Conservation (phyloP, 2,113 vertebrate genomes). For the Labrus mixtus region DNA sequence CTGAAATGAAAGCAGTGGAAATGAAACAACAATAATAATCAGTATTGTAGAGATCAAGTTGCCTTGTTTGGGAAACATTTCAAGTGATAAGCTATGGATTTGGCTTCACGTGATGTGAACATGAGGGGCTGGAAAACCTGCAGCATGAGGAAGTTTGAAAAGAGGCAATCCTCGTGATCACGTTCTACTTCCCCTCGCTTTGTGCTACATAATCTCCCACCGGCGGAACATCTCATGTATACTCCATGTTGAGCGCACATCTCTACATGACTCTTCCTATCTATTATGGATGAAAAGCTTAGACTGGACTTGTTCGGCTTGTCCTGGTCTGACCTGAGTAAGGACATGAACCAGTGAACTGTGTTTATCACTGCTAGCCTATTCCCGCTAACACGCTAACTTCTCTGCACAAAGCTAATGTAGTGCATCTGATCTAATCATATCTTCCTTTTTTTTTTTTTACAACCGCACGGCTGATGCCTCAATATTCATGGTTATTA, state of each 20-base stretch:
- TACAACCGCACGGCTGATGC: background rate
- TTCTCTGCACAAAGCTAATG: constrained; percentile 6
- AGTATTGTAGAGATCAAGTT: constrained; percentile 20
- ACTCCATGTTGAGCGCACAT: constrained; percentile 5
- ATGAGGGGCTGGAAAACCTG: background rate
- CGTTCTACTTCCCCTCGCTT: background rate
- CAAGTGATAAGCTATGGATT: constrained; percentile 23
- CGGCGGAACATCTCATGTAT: background rate
- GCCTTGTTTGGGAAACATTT: constrained; percentile 38
- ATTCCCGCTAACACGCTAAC: background rate
- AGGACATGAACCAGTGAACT: constrained; percentile 15
- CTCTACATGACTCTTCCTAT: background rate
- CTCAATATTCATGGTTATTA: constrained; percentile 22
- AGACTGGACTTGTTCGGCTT: constrained; percentile 25
- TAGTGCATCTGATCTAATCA: background rate
- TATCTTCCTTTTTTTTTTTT: background rate
- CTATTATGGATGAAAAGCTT: constrained; percentile 33
- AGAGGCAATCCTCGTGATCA: background rate
- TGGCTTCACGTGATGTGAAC: background rate
- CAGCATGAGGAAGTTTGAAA: background rate
- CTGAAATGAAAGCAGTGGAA: constrained; percentile 24
- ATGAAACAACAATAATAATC: constrained; percentile 11
- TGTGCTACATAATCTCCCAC: background rate
- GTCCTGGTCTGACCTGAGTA: constrained; percentile 19
- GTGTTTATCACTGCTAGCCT: constrained; percentile 33